Evolutionary conservation across 2,113 vertebrate species (phyloP).

Genomic region (Nyctereutes procyonoides): DNA sequence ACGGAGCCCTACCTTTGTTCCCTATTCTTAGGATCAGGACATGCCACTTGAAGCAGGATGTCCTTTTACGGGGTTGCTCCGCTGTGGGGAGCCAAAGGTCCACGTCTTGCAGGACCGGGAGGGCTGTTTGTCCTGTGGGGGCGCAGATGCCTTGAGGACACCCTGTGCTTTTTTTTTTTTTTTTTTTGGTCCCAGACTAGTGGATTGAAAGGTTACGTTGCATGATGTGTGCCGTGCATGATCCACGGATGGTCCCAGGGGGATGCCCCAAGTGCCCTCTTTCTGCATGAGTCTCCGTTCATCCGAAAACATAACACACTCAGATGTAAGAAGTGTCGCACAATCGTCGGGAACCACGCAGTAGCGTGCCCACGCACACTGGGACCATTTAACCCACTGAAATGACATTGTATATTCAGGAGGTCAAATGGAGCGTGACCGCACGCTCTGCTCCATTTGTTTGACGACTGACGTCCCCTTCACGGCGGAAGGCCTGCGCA

Average conservation of each 20-base stretch:
- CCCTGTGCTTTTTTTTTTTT: fast-evolving
- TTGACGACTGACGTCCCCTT: fast-evolving
- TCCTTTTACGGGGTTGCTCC: fast-evolving
- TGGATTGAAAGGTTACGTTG: fast-evolving
- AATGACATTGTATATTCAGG: fast-evolving
- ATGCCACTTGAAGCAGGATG: fast-evolving
- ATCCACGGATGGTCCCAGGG: too few relatives aligned
- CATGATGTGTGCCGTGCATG: fast-evolving
- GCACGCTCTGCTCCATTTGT: fast-evolving
- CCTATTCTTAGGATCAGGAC: neutral
- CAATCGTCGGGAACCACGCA: fast-evolving
- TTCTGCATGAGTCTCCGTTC: neutral
- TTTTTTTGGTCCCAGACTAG: fast-evolving
- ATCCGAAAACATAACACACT: fast-evolving
- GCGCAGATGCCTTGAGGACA: fast-evolving
- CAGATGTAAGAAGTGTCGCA: fast-evolving
- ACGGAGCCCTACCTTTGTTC: fast-evolving
- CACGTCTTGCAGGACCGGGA: fast-evolving
- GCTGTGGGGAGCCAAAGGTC: fast-evolving
- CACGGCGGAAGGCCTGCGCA: fast-evolving
- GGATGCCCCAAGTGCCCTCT: fast-evolving
- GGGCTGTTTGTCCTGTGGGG: fast-evolving
- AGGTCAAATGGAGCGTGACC: fast-evolving
- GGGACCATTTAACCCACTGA: fast-evolving
- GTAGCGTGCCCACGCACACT: fast-evolving